Evolutionary conservation across 2,797 vertebrate species (phyloP).

Genomic region (Labeo calbasu): DNA sequence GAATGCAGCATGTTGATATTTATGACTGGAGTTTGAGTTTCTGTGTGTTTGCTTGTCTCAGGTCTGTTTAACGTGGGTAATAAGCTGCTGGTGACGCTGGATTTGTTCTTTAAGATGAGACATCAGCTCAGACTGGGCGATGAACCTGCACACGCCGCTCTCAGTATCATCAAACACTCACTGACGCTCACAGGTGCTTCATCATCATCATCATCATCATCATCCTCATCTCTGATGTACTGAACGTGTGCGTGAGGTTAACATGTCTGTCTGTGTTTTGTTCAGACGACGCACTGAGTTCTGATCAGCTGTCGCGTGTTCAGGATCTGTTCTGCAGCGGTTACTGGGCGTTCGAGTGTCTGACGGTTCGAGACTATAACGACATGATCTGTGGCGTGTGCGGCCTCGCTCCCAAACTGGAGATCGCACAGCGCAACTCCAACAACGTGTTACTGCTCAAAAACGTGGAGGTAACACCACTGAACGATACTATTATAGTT

Average conservation of each 20-base stretch:
- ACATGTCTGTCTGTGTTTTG: slow-evolving; percentile 10
- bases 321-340: slow-evolving; percentile 90
- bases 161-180: slow-evolving; percentile 68
- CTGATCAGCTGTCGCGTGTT: slow-evolving; percentile 81
- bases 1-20: neutral
- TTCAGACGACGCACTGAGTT: slow-evolving; percentile 82
- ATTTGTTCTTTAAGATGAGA: slow-evolving; percentile 92
- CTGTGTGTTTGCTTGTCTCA: slow-evolving; percentile 63
- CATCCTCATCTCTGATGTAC: neutral
- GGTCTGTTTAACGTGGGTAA: slow-evolving; percentile 98
- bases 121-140: slow-evolving; percentile 87
- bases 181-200: slow-evolving; percentile 60
- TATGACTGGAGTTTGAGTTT: neutral
- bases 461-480: slow-evolving; percentile 87
- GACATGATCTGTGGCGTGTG: slow-evolving; percentile 99
- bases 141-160: slow-evolving; percentile 80
- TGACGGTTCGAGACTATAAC: slow-evolving; percentile 95
- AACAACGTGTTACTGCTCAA: slow-evolving; percentile 87
- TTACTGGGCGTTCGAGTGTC: slow-evolving; percentile 97
- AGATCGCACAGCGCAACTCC: slow-evolving; percentile 86
- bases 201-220: neutral
- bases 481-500: neutral
- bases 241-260: neutral
- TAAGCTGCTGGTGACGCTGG: slow-evolving; percentile 91
- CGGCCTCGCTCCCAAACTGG: slow-evolving; percentile 92